phyloP scores from a whole-genome alignment of 2,113 vertebrate genomes.

The Zeus faber region DNA sequence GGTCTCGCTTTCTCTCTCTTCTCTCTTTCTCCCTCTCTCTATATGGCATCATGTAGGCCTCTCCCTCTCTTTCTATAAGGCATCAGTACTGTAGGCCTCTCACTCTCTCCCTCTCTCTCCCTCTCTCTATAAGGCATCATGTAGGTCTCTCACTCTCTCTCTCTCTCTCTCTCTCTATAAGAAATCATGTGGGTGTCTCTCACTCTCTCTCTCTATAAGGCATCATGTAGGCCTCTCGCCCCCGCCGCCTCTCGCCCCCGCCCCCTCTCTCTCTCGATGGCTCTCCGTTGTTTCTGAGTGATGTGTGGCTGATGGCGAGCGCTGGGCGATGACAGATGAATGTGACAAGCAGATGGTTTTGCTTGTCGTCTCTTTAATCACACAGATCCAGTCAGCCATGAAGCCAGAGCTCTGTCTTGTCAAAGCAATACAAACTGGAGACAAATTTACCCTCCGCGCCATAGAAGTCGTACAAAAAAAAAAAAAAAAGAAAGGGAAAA shows the following conservation, averaged over 20 bases:
- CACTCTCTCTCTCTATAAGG: neutral
- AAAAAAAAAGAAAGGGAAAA: slow-evolving; percentile 34
- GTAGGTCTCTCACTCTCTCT: neutral
- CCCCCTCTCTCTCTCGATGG: slow-evolving; percentile 22
- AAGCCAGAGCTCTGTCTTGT: slow-evolving; percentile 78
- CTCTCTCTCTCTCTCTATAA: neutral
- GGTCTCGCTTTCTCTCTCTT: neutral
- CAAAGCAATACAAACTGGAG: slow-evolving; percentile 78
- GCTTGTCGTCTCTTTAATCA: slow-evolving; percentile 83
- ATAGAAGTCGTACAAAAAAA: slow-evolving; percentile 2
- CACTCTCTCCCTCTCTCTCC: too few relatives aligned
- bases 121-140: too few relatives aligned
- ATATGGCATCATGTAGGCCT: neutral
- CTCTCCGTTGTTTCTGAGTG: slow-evolving; percentile 72
- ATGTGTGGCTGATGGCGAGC: slow-evolving; percentile 74
- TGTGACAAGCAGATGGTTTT: slow-evolving; percentile 84
- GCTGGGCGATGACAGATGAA: slow-evolving; percentile 78
- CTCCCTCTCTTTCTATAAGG: neutral
- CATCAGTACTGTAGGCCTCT: too few relatives aligned
- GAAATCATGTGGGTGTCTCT: neutral
- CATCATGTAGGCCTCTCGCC: too few relatives aligned
- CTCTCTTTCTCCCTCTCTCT: neutral
- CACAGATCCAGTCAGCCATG: slow-evolving; percentile 76
- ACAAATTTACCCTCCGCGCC: slow-evolving; percentile 75
- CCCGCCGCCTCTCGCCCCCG: too few relatives aligned